Conservation (phyloP, 2,797 vertebrate genomes). For the Hozukius guyotensis region DNA sequence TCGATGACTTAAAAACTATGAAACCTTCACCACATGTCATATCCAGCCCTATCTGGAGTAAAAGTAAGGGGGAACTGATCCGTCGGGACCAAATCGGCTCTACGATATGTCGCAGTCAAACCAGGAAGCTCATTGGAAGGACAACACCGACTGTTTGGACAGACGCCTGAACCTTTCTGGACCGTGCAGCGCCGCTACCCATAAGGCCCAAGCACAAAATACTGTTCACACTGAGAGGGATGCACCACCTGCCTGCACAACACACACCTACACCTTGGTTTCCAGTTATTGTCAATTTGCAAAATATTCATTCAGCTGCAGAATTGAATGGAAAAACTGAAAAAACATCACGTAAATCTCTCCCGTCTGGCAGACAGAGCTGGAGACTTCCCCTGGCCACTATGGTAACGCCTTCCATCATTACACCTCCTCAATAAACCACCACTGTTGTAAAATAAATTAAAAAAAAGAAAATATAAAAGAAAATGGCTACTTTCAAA, state of each 20-base stretch:
- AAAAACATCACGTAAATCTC: slow-evolving; percentile 1
- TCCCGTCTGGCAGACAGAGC: slow-evolving; percentile 1
- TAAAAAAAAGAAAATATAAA: slow-evolving; percentile 25
- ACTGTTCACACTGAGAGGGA: slow-evolving; percentile 29
- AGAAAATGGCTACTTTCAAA: slow-evolving; percentile 49
- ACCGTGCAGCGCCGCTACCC: neutral
- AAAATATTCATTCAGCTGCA: slow-evolving; percentile 16
- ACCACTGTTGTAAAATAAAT: slow-evolving; percentile 51
- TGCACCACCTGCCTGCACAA: neutral
- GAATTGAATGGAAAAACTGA: neutral
- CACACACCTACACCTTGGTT: slow-evolving; percentile 12
- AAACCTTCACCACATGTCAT: neutral
- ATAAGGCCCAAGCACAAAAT: slow-evolving; percentile 33
- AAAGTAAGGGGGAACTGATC: neutral
- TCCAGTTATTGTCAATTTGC: slow-evolving; percentile 43
- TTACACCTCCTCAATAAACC: slow-evolving; percentile 32
- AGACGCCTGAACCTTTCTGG: slow-evolving; percentile 6
- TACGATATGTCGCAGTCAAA: slow-evolving; percentile 28
- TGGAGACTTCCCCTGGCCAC: slow-evolving; percentile 42
- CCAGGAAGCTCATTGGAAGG: slow-evolving; percentile 16
- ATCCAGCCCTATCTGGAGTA: neutral
- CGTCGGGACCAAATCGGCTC: neutral
- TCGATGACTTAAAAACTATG: neutral
- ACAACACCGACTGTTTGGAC: slow-evolving; percentile 12
- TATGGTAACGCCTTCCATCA: slow-evolving; percentile 27